Base-by-base conservation (phyloP, 2,888 invertebrate species). In the Ectemnius continuus region DNA sequence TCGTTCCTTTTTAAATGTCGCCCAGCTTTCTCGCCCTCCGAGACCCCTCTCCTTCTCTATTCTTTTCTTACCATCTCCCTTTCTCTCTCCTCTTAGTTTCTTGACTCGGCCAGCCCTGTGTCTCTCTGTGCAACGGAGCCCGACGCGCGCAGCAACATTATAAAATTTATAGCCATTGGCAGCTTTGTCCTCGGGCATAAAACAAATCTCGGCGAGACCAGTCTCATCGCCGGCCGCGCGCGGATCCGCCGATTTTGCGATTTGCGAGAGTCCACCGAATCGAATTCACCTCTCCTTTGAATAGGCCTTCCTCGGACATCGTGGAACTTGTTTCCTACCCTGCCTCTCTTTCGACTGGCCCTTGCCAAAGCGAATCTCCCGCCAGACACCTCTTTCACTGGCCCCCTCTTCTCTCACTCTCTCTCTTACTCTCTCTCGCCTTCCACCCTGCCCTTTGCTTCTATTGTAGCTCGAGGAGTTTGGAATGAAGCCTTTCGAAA, bases 1-100 rank as follows among this genome's bases (percentile, higher is more conserved):
- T n/a, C 65, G 57, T 60, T 47, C 67, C 59, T 73, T 78, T 73
- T 74, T 76, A 52, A 76, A 90, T 91, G 89, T 93, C 93, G 95
- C 61, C 23, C 60, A 59, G 60, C 28, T 64, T 62, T 67, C 59
- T 48, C 59, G 63, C 14, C 46, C 59, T 52, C 16, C 36, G 36
- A 20, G 61, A 23, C 26, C 56, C 36, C 23, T 48, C 47, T 61
- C 67, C 28, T 47, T 23, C 72, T 28, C 36, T 11, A 36, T 11
- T 11, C 45, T 47, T 66, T 61, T 47, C 47, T 47, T 47, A n/a
- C 18, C 3, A 5, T 36, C 36, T 36, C 5, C 6, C 36, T 36
- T 11, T 36, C 8, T 36, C 36, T 36, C 36, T 36, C 36, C 36
- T 36, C 11, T 36, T 36, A 36, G 36, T 36, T 36, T 36, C 36